Base-by-base conservation (phyloP, 2,797 vertebrate genomes). In the Lemur catta region DNA sequence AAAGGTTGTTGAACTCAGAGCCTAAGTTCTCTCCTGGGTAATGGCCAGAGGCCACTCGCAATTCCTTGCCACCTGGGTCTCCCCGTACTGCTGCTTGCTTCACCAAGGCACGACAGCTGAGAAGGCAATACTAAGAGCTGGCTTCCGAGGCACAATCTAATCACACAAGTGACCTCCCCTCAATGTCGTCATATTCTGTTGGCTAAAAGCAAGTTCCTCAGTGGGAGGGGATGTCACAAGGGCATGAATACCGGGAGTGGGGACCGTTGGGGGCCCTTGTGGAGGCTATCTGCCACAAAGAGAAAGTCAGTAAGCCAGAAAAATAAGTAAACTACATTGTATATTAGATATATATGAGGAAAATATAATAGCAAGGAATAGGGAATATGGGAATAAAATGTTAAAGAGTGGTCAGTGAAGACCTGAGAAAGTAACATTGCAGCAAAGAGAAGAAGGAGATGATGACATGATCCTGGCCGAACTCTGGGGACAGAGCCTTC, bases 221-320 rank as follows among this genome's bases (percentile, higher is more conserved):
- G 9, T 50, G 38, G 55, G 52, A 90, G 46, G 50, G 20, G 26
- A 41, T 78, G 14, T 61, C 41, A 67, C 38, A 63, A 38, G 24
- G 28, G 38, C 43, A 63, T 71, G 43, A 71, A 33, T 20, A 75
- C 13, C 2, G 18, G 63, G 35, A 71, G 17, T 65, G 20, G 65
- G 15, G 8, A 41, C n/a, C 33, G 15, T 1, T 22, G 22, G 1
- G 1, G 59, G 24, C 2, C 35, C n/a, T 63, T 6, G 20, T 0
- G 52, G 55, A 41, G 76, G 35, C 24, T 80, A n/a, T 28, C 22
- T 55, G 24, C 38, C 71, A 81, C 4, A 35, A 48, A 41, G 6
- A 72, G 4, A 35, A 86, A 86, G 69, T 55, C 1, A 18, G 12
- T 55, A 46, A 59, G 20, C 38, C 69, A 86, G 28, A 80, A 87